Conservation (phyloP, 2,888 invertebrate genomes). For the Diplolepis rosae region DNA sequence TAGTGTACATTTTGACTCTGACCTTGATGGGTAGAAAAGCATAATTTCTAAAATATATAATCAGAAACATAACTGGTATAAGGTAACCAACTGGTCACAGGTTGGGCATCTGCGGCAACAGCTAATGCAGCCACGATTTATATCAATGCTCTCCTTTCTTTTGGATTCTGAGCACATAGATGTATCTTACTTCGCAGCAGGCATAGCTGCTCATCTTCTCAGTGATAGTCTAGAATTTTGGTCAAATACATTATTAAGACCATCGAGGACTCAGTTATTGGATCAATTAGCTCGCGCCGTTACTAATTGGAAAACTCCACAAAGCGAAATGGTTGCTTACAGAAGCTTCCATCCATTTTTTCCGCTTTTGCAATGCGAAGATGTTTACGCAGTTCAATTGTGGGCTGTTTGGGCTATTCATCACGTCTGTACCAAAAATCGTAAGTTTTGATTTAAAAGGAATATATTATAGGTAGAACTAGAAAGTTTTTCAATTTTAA, state of each 20-base stretch:
- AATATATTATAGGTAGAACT: too few species aligned
- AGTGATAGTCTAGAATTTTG: slow-evolving; percentile 77
- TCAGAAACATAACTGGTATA: neutral
- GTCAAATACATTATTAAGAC: slow-evolving; percentile 64
- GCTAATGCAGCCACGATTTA: slow-evolving; percentile 76
- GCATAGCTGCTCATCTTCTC: slow-evolving; percentile 82
- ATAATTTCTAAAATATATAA: neutral
- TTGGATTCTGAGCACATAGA: slow-evolving; percentile 80
- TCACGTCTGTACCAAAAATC: slow-evolving; percentile 84
- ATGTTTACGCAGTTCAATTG: slow-evolving; percentile 80
- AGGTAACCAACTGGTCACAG: slow-evolving; percentile 48
- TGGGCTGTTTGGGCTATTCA: slow-evolving; percentile 89
- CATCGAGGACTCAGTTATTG: slow-evolving; percentile 61
- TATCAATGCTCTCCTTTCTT: slow-evolving; percentile 74
- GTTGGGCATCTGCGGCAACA: slow-evolving; percentile 76
- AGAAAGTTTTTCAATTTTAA: too few species aligned
- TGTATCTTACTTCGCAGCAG: slow-evolving; percentile 83
- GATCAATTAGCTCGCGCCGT: slow-evolving; percentile 76
- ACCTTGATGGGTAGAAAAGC: neutral
- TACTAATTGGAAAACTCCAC: slow-evolving; percentile 80
- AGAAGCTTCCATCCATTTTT: slow-evolving; percentile 84
- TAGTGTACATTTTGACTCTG: neutral
- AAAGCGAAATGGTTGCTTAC: slow-evolving; percentile 85
- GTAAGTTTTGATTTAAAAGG: slow-evolving; percentile 72
- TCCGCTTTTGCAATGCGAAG: slow-evolving; percentile 77